Percentiles rank a stretch among this genome's conserved stretches.
phyloP scores from a whole-genome alignment of 2,113 vertebrate species.

The Empidonax alnorum region DNA sequence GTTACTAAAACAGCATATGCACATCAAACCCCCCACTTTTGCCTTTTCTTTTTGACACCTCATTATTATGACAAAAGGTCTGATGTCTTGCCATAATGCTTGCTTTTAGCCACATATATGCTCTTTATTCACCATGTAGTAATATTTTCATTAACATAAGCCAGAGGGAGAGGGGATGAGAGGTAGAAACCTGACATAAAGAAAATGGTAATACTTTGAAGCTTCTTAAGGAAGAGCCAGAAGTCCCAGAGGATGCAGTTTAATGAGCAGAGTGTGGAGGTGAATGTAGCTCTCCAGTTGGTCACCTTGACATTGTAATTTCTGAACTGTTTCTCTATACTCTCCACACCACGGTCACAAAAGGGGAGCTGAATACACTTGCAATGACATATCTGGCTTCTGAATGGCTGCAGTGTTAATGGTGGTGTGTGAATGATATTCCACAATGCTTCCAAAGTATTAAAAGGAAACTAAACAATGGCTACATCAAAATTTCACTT shows the following conservation, averaged over 20 bases:
- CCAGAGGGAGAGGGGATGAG: background rate
- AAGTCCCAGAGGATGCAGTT: background rate
- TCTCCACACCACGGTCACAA: background rate
- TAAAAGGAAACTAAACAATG: background rate
- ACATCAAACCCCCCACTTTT: background rate
- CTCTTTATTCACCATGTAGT: background rate
- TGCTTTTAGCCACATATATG: background rate
- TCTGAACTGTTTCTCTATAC: background rate
- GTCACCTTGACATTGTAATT: background rate
- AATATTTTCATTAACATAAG: background rate
- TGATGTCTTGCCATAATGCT: background rate
- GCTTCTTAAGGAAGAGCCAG: background rate
- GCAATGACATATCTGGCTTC: background rate
- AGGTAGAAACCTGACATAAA: background rate
- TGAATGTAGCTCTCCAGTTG: background rate
- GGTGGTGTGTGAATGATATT: background rate
- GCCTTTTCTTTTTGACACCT: background rate
- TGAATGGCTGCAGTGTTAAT: background rate
- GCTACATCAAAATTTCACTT: background rate
- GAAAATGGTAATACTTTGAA: background rate
- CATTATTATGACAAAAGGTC: background rate
- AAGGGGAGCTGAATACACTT: background rate
- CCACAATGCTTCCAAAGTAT: rapidly evolving
- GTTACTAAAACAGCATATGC: background rate
- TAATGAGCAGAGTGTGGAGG: background rate